Evolutionary conservation across 1,140 invertebrate species (phyloP).

Genomic region (Brachionus plicatilis): DNA sequence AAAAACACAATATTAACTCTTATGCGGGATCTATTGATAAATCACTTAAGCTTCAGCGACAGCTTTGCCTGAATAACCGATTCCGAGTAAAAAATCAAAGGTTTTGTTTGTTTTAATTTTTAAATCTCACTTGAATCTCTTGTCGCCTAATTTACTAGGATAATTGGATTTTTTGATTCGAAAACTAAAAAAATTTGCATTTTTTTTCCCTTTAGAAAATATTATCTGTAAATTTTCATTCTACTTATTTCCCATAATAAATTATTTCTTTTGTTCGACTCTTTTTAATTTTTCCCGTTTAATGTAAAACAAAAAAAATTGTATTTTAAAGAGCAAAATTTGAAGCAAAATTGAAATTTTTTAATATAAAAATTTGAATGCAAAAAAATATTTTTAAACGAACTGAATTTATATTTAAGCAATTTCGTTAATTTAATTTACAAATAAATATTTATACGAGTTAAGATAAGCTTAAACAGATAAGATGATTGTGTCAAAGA

Average conservation of each 20-base stretch:
- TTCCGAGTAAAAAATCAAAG: constrained; percentile 7
- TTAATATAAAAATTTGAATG: too few relatives aligned
- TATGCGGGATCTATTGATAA: constrained; percentile 8
- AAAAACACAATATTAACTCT: background rate
- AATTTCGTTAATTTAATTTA: background rate
- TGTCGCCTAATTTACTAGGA: background rate
- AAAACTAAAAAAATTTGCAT: background rate
- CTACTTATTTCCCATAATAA: background rate
- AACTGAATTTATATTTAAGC: background rate
- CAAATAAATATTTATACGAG: background rate
- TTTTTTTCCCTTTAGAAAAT: background rate
- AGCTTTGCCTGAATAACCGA: background rate
- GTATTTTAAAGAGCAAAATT: background rate
- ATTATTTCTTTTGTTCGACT: background rate
- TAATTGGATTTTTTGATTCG: background rate
- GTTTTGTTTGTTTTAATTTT: background rate
- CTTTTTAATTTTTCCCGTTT: background rate
- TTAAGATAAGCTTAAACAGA: background rate
- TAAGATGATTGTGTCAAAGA: background rate
- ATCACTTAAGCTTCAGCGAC: background rate
- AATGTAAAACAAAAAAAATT: background rate
- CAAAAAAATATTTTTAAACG: too few relatives aligned
- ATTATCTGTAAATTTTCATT: background rate
- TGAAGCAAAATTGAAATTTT: background rate
- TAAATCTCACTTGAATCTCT: background rate